Conservation (phyloP, 2,797 vertebrate genomes). For the Tenualosa thibaudeaui region DNA sequence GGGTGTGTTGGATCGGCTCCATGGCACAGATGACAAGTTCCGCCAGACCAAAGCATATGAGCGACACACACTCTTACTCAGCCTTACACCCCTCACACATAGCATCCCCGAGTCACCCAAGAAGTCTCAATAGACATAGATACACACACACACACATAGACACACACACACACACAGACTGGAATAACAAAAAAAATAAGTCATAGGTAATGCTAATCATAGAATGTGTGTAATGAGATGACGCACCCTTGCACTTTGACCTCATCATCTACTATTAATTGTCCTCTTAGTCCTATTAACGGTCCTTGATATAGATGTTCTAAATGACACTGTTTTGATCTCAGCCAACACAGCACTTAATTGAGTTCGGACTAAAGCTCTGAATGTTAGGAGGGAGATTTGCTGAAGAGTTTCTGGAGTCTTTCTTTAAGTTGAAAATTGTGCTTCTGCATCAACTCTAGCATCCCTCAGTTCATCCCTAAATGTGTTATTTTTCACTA, state of each 20-base stretch:
- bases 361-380: too few species aligned
- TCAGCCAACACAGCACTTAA: too few species aligned
- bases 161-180: too few species aligned
- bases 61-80: slow-evolving; percentile 81
- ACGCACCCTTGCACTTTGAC: too few species aligned
- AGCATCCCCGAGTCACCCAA: slow-evolving; percentile 83
- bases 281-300: background rate
- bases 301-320: background rate
- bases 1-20: slow-evolving; percentile 88
- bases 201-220: background rate
- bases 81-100: slow-evolving; percentile 80
- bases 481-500: background rate
- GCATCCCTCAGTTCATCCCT: too few species aligned
- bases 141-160: slow-evolving; percentile 25
- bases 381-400: too few species aligned
- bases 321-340: too few species aligned
- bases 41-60: slow-evolving; percentile 82
- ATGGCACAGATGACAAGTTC: slow-evolving; percentile 84
- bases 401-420: too few species aligned
- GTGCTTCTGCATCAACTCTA: too few species aligned
- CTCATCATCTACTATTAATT: background rate
- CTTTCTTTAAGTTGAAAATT: too few species aligned
- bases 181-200: too few species aligned
- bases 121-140: slow-evolving; percentile 62
- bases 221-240: too few species aligned